Percentiles rank a stretch among this genome's conserved stretches.
phyloP scores from a whole-genome alignment of 2,113 vertebrate species.

The Shinisaurus crocodilurus region DNA sequence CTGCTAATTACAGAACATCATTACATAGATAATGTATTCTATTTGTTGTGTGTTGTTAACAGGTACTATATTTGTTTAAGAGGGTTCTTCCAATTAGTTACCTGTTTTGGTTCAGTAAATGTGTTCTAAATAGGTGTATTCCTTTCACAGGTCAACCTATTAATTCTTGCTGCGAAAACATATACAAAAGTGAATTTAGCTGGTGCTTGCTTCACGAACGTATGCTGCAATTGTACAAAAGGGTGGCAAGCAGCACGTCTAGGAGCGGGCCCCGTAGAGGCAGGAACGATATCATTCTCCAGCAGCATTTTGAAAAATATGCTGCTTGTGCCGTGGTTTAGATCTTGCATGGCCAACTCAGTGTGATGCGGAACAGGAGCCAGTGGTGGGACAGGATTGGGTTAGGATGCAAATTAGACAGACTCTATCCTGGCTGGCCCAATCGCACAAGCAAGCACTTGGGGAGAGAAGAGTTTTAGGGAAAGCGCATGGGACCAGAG shows the following conservation, averaged over 20 bases:
- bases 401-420: too few relatives aligned
- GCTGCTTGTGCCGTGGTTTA: too few relatives aligned
- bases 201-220: neutral
- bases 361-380: neutral
- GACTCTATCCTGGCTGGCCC: too few relatives aligned
- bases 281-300: too few relatives aligned
- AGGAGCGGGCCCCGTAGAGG: neutral
- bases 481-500: too few relatives aligned
- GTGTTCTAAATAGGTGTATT: neutral
- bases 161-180: neutral
- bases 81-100: slow-evolving; percentile 40
- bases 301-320: too few relatives aligned
- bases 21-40: slow-evolving; percentile 38
- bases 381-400: too few relatives aligned
- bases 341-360: too few relatives aligned
- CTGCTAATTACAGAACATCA: slow-evolving; percentile 44
- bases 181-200: neutral
- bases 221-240: neutral
- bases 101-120: slow-evolving; percentile 37
- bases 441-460: too few relatives aligned
- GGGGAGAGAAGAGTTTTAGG: too few relatives aligned
- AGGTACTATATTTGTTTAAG: slow-evolving; percentile 50
- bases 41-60: slow-evolving; percentile 44
- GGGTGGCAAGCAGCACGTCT: too few relatives aligned
- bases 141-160: slow-evolving; percentile 11